These are phyloP conservation scores for Hylomyscus alleni DNA, from an alignment of 2,797 vertebrate genomes.

Conservation along the genomic window DNA sequence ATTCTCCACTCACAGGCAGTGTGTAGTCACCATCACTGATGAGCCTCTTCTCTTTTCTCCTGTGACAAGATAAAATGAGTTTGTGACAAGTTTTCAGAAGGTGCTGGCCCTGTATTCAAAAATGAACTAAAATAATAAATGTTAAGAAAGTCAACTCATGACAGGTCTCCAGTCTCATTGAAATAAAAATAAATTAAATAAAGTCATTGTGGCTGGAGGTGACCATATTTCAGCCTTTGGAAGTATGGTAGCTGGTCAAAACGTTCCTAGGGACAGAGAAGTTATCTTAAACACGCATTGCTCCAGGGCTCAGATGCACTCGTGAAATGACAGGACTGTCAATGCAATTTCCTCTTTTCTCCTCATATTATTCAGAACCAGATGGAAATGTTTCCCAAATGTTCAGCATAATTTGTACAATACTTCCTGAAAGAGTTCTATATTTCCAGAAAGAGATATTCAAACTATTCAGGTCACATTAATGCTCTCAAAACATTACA, in stretches of 20 bases:
- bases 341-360: neutral
- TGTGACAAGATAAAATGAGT: neutral
- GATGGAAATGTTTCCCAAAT: neutral
- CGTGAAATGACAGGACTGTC: too few relatives aligned
- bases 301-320: neutral
- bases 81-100: neutral
- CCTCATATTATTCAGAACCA: neutral
- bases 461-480: slow-evolving; percentile 47
- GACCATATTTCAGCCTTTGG: slow-evolving; percentile 56
- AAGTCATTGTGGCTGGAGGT: neutral
- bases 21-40: fast-evolving
- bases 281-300: slow-evolving; percentile 43
- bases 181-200: neutral
- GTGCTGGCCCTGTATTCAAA: neutral
- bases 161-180: too few relatives aligned
- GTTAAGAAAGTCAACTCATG: neutral
- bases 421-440: neutral
- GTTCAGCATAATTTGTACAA: slow-evolving; percentile 54
- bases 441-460: slow-evolving; percentile 31
- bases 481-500: slow-evolving; percentile 14
- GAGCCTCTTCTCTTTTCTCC: neutral
- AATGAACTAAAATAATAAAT: neutral
- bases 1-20: neutral
- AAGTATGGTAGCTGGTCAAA: slow-evolving; percentile 40
- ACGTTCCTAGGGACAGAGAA: slow-evolving; percentile 20